Evolutionary conservation across 1,140 invertebrate genomes (phyloP), one percentile per base, ranked within the genome.

Genomic region (Drosophila truncata): DNA sequence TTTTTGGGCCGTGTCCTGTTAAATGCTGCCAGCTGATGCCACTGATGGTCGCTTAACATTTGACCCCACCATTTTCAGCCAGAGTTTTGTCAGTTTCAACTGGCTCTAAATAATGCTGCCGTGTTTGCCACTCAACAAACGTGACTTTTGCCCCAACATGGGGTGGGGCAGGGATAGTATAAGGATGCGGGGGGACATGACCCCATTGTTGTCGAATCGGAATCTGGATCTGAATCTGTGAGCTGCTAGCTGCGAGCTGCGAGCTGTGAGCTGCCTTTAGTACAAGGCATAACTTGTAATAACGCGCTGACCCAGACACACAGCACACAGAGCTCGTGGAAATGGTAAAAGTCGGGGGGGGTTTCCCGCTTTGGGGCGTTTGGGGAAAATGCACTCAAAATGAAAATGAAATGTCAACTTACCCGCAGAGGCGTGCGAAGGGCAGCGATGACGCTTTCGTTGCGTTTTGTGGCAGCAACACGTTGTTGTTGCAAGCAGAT

Each of bases 401-500:
- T 82, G 61, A 60, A 81, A 82, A 82, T 78, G 80, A 78, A 85
- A 82, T 85, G 78, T 88, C 84, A 88, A 88, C 84, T 87, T 84
- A 87, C 84, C 84, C 78, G 50, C 74, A 78, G 63, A 78, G 73
- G 63, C 74, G 74, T 78, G 74, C 63, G 74, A 78, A 78, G 74
- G 74, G 74, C 74, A 77, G 41, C 75, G 61, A 64, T 82, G 65
- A 76, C 71, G 59, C 59, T 57, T 49, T 76, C 70, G 67, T 62
- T 69, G 66, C 44, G 49, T 41, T 71, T 39, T 60, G 46, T 25
- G 66, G 57, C 61, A 67, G 78, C 76, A 71, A 62, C 66, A 78
- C 55, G 72, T 78, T 78, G 63, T 60, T 78, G 72, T 61, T 78
- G 59, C 37, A 67, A 13, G 5, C 14, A 20, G 18, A n/a, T 54